These are phyloP conservation scores for Perithous albicinctus DNA, from an alignment of 2,888 invertebrate genomes.

Conservation along the genomic window DNA sequence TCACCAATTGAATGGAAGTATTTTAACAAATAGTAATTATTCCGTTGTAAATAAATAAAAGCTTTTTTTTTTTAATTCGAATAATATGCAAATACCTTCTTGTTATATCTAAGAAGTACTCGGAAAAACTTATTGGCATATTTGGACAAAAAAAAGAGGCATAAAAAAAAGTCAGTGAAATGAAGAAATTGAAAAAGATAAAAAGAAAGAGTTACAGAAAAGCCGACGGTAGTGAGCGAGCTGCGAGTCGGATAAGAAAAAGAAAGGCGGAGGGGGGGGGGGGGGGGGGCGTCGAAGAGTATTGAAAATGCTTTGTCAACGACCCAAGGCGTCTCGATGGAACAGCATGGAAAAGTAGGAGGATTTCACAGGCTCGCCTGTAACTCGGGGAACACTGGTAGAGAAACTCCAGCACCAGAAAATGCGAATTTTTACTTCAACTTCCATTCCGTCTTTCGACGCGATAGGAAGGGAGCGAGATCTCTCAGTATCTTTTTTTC, in stretches of 20 bases:
- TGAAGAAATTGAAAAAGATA: neutral
- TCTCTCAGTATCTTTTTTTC: slow-evolving; percentile 46
- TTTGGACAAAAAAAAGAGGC: neutral
- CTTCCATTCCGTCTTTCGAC: slow-evolving; percentile 8
- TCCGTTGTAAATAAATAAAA: too few relatives aligned
- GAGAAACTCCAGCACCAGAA: slow-evolving; percentile 32
- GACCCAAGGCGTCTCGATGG: slow-evolving; percentile 47
- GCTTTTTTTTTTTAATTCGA: too few relatives aligned
- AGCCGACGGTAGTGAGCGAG: slow-evolving; percentile 4
- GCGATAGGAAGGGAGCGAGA: slow-evolving; percentile 38
- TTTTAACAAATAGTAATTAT: too few relatives aligned
- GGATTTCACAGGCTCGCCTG: slow-evolving; percentile 56
- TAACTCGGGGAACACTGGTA: slow-evolving; percentile 9
- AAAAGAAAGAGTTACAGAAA: slow-evolving; percentile 13
- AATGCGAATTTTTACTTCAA: slow-evolving; percentile 52
- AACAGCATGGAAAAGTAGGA: slow-evolving; percentile 53
- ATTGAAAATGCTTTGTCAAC: slow-evolving; percentile 69
- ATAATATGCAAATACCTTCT: too few relatives aligned
- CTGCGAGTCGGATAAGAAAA: slow-evolving; percentile 11
- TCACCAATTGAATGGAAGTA: too few relatives aligned
- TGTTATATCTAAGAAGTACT: neutral
- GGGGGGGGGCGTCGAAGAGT: slow-evolving; percentile 61
- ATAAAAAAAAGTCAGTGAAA: neutral
- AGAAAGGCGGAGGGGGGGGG: too few relatives aligned
- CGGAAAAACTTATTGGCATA: neutral